phyloP scores from a whole-genome alignment of 2,888 invertebrate species.

The Drosophila recens region DNA sequence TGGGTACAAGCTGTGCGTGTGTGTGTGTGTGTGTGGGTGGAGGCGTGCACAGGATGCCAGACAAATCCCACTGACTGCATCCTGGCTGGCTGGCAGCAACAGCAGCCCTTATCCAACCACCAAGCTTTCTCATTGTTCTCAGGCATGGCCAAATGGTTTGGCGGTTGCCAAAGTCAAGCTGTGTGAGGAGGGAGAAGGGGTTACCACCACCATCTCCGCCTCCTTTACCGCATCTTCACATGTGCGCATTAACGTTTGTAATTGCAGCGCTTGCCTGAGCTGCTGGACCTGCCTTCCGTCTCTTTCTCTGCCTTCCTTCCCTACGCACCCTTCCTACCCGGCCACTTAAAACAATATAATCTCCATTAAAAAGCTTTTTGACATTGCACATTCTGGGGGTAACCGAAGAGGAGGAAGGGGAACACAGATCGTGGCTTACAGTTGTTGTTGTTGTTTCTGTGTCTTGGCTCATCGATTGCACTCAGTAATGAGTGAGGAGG shows the following conservation, averaged over 20 bases:
- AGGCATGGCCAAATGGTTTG: conserved; percentile 64
- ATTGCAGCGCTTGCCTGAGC: conserved; percentile 78
- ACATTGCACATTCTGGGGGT: conserved; percentile 59
- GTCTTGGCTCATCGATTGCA: conserved; percentile 73
- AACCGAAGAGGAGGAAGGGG: not conserved
- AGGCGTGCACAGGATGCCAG: conserved; percentile 18
- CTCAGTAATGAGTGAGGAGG: conserved; percentile 56
- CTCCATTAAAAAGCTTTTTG: conserved; percentile 82
- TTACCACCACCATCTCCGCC: conserved; percentile 4
- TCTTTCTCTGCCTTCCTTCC: not conserved
- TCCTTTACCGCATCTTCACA: conserved; percentile 23
- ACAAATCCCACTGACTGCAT: conserved; percentile 14
- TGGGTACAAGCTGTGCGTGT: conserved; percentile 21
- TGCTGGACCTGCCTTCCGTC: not conserved
- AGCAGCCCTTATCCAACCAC: conserved; percentile 6
- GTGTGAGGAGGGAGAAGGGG: not conserved
- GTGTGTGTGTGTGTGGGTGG: not conserved
- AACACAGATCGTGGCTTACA: conserved; percentile 15
- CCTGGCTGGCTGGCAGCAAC: not conserved
- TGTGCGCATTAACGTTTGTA: conserved; percentile 81
- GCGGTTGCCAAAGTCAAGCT: conserved; percentile 75
- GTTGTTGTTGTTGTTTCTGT: conserved; percentile 36
- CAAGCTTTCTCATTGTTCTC: conserved; percentile 40
- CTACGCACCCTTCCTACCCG: conserved; percentile 25
- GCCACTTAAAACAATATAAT: conserved; percentile 82